Evolutionary conservation across 2,797 vertebrate genomes (phyloP), one percentile per base, ranked within the genome.

Genomic region (Pseudochirops corinnae): DNA sequence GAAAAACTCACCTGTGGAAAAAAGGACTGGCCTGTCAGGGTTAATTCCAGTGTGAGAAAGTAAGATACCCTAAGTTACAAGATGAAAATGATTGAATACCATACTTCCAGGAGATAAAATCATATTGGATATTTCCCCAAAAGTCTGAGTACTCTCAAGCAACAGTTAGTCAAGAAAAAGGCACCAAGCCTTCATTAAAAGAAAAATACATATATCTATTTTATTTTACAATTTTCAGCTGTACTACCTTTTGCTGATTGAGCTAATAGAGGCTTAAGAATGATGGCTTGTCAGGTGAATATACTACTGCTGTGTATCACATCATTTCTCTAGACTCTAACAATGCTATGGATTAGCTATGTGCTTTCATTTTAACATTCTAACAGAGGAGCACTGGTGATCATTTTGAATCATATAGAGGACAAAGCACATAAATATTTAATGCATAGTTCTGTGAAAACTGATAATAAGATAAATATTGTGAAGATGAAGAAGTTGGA

Each of bases 341-440:
- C 93, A 96, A 60, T 96, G 26, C 16, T 33, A 7, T 14, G 0
- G 56, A 95, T 97, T 94, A 95, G 11, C 53, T 56, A n/a, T 55
- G 28, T 29, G 82, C 21, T 52, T 93, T 96, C 94, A 93, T 97
- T 97, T 97, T 95, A 96, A 94, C 87, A 96, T 96, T 97, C 58
- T 5, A 24, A 12, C 92, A 90, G 14, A 46, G 56, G 55, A 97
- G 26, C 90, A 95, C 91, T 93, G 95, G 5, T 74, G 50, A 96
- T 98, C 95, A 91, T 97, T 97, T 96, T 95, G 92, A 97, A 97
- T 96, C 91, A 94, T 95, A 93, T 39, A 90, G 96, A 96, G 67
- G 82, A 93, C 7, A 10, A 97, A 96, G 28, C 3, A 5, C 4
- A 96, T 98, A 97, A 96, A 97, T 98, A 98, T 96, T 97, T 97